A percentile compares a stretch with the other conserved stretches of the same genome.
phyloP scores from a whole-genome alignment of 2,797 vertebrate species.

The Stomatorhinus walkeri region DNA sequence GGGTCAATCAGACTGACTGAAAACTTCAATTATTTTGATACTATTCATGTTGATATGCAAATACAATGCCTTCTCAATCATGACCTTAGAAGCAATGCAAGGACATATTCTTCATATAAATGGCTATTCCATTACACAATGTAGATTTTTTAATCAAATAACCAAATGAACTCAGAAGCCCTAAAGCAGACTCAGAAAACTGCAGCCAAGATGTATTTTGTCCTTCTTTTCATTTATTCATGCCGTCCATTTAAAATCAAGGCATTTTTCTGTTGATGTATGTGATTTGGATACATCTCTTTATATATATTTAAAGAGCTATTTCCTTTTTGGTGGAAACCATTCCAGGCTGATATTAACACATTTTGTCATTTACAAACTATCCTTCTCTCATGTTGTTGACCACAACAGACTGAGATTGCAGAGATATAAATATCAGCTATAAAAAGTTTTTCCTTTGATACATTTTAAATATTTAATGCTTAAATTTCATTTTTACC shows the following conservation, averaged over 20 bases:
- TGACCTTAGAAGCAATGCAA: not conserved
- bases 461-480: not conserved
- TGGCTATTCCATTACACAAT: not conserved
- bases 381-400: not conserved
- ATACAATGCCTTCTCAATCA: not conserved
- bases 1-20: not conserved
- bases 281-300: constrained; percentile 10
- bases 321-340: constrained; percentile 10
- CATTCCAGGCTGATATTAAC: constrained; percentile 1
- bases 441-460: not conserved
- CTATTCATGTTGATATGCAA: constrained; percentile 24
- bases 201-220: constrained; percentile 9
- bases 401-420: not conserved
- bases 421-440: not conserved
- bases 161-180: not conserved
- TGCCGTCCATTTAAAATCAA: constrained; percentile 9
- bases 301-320: constrained; percentile 14
- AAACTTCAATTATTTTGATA: not conserved
- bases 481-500: not conserved
- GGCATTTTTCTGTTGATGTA: constrained; percentile 8
- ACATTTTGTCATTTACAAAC: not conserved
- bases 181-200: constrained; percentile 1
- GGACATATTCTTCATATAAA: not conserved
- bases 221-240: constrained; percentile 6
- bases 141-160: constrained; percentile 15